phyloP scores from a whole-genome alignment of 2,113 vertebrate genomes.

The Chionomys nivalis region DNA sequence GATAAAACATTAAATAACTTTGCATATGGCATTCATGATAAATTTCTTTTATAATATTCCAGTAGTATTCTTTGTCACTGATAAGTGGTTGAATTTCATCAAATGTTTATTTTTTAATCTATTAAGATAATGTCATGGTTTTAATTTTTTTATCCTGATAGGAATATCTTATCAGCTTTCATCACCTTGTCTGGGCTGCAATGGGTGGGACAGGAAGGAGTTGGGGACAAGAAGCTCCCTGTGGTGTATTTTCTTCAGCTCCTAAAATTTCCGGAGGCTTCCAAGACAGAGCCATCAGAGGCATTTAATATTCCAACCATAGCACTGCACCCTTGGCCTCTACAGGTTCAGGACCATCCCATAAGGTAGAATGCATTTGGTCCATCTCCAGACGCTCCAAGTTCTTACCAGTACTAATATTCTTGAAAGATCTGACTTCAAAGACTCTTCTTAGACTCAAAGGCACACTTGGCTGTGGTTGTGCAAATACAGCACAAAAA shows the following conservation, averaged over 20 bases:
- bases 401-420: neutral
- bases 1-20: neutral
- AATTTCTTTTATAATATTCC: neutral
- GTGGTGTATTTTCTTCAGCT: neutral
- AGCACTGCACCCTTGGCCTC: neutral
- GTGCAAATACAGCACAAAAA: neutral
- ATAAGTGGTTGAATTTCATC: neutral
- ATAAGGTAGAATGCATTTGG: neutral
- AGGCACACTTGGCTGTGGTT: neutral
- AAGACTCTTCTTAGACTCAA: neutral
- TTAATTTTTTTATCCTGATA: neutral
- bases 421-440: neutral
- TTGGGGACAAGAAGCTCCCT: too few species aligned
- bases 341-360: neutral
- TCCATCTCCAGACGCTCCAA: neutral
- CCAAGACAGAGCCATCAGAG: neutral
- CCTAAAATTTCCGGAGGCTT: neutral
- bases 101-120: neutral
- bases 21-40: neutral
- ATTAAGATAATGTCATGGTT: neutral
- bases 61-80: neutral
- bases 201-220: neutral
- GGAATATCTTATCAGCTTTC: neutral
- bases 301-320: neutral
- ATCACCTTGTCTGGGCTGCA: neutral